phyloP scores from a whole-genome alignment of 2,797 vertebrate species.

The Mormyrus hasselquistii region DNA sequence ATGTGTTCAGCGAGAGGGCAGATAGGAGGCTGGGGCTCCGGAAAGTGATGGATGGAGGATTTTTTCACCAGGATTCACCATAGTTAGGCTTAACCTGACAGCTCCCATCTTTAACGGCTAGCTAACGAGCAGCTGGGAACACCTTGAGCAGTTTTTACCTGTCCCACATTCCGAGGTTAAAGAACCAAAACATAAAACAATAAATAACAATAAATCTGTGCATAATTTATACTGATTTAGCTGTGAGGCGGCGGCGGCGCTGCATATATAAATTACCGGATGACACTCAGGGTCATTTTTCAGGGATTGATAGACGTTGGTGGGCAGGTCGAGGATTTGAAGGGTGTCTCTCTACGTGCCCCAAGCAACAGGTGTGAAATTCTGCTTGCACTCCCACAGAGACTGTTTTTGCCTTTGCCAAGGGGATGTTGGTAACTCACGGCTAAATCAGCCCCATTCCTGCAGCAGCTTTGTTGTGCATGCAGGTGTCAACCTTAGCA shows the following conservation, averaged over 20 bases:
- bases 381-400: background rate
- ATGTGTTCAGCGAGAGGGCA: background rate
- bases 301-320: background rate
- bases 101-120: slow-evolving; percentile 32
- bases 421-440: background rate
- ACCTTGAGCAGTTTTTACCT: background rate
- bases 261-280: background rate
- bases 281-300: background rate
- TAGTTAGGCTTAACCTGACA: slow-evolving; percentile 25
- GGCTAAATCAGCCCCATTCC: background rate
- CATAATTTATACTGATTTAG: background rate
- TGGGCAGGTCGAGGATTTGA: background rate
- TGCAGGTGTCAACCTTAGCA: background rate
- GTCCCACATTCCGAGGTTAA: background rate
- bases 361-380: background rate
- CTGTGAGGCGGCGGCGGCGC: background rate
- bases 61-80: slow-evolving; percentile 24
- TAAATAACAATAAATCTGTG: background rate
- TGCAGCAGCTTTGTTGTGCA: background rate
- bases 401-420: background rate
- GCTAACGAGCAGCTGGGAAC: slow-evolving; percentile 18
- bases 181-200: background rate
- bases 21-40: background rate
- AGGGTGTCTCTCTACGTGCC: background rate
- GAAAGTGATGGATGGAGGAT: background rate